Base-by-base conservation (phyloP, 2,113 vertebrate species). In the Lates calcarifer region DNA sequence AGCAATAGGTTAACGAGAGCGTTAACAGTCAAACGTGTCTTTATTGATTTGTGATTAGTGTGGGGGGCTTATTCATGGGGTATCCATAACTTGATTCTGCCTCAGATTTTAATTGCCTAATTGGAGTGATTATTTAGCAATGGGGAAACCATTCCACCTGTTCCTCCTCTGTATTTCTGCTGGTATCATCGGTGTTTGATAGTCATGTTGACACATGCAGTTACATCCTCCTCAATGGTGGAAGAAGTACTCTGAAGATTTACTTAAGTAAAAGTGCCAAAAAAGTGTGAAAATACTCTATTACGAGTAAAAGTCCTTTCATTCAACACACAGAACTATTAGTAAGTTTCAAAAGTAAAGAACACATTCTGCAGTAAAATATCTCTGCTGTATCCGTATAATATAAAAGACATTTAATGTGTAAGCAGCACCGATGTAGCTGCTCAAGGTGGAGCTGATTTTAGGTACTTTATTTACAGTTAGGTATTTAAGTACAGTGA, bases 81-180 rank as follows among this genome's bases (percentile, higher is more conserved):
- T 92, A 87, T 89, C 89, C 72, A 90, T 95, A 95, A 95, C 94
- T 87, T 61, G 83, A 94, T 94, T 93, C 82, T 84, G 87, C 71
- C 85, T 92, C 82, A 4, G 78, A 87, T 92, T 93, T 90, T 93
- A 94, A 93, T 91, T 92, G 90, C 72, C 74, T 94, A 93, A 94
- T 94, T 95, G 90, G 86, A 89, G 85, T 85, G 84, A 94, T 95
- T 90, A 94, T 95, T 93, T 90, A 93, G 90, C 94, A 91, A 92
- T 94, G 86, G 93, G 93, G 91, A 91, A 93, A 93, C 89, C 79
- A 64, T 87, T 92, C 86, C 91, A 93, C 90, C 92, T 94, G 92
- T 93, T 94, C 85, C 71, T 56, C 58, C 61, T 18, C 83, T 43
- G 37, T 43, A 81, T 65, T 56, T 88, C 79, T 73, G 83, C 53